Conservation (phyloP, 2,888 invertebrate species). For the Subacronicta megacephala region DNA sequence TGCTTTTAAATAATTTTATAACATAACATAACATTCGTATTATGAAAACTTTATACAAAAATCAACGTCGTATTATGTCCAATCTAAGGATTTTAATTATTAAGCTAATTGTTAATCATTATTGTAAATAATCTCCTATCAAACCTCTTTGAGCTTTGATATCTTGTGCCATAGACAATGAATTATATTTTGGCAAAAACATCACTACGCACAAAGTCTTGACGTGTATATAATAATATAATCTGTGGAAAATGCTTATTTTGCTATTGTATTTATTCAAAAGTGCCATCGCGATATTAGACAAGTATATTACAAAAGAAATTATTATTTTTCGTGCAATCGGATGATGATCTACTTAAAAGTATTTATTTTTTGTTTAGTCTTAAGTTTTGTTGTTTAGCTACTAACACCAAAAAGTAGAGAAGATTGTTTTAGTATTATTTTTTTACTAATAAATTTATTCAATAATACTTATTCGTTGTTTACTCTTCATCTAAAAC, state of each 20-base stretch:
- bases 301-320: conserved; percentile 45
- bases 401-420: conserved; percentile 89
- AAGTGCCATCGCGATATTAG: conserved; percentile 80
- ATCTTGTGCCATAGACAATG: conserved; percentile 81
- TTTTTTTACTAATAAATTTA: conserved; percentile 76
- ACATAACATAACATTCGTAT: not conserved
- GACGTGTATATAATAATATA: conserved; percentile 65
- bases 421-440: conserved; percentile 73
- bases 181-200: conserved; percentile 64
- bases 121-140: conserved; percentile 78
- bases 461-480: conserved; percentile 45
- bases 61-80: conserved; percentile 45
- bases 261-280: conserved; percentile 78
- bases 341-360: conserved; percentile 73
- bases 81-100: conserved; percentile 41
- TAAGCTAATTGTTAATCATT: conserved; percentile 58
- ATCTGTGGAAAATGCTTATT: conserved; percentile 71
- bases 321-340: conserved; percentile 75
- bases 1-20: conserved; percentile 22
- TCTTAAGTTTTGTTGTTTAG: conserved; percentile 77
- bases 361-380: conserved; percentile 77
- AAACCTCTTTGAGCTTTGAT: conserved; percentile 76
- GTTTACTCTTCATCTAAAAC: conserved; percentile 44
- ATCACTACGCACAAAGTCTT: conserved; percentile 64
- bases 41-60: conserved; percentile 3